Base-by-base conservation (phyloP, 2,888 invertebrate genomes). In the Dryomyza anilis region DNA sequence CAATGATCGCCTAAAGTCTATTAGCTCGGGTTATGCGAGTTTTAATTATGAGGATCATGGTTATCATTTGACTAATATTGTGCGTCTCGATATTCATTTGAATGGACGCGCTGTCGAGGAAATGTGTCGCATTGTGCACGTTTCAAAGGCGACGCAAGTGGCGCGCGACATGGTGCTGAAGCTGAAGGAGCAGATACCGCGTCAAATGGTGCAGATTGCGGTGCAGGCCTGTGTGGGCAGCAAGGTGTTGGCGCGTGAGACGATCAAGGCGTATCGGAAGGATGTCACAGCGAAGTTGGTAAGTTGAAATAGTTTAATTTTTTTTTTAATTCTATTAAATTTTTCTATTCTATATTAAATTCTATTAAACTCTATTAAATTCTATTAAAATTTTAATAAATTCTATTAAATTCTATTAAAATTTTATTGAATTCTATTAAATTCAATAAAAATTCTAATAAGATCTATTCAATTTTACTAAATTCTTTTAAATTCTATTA, bases 251-350 rank as follows among this genome's bases (percentile, higher is more conserved):
- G 93, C 94, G 0, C 87, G 96, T 72, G 95, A 95, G 84, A 94
- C 90, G 61, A 85, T 98, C 36, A 93, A 93, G 79, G 88, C 97
- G 0, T 92, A 89, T 72, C 87, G 93, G 72, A 98, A 98, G 84
- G 96, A 98, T 85, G 96, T 98, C 1, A 92, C 94, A 1, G 93
- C 94, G 1, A 97, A 96, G 87, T 85, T 96, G 86, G 95, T 96
- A 86, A 86, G 88, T 69, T 25, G 16, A n/a, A n/a, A n/a, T 21
- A 46, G n/a, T 29, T 4, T 29, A 10, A 14, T 53, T n/a, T n/a
- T n/a, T n/a, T n/a, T n/a, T 48, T 46, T 21, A 10, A 19, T 14
- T 23, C 21, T 21, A 23, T 48, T 10, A 14, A 5, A 19, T 30
- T 29, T 30, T 10, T 27, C 14, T 27, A 3, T 29, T 16, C 14